Percentiles rank a stretch among this genome's conserved stretches.
phyloP scores from a whole-genome alignment of 2,888 invertebrate species.

The Geophilus truncorum region DNA sequence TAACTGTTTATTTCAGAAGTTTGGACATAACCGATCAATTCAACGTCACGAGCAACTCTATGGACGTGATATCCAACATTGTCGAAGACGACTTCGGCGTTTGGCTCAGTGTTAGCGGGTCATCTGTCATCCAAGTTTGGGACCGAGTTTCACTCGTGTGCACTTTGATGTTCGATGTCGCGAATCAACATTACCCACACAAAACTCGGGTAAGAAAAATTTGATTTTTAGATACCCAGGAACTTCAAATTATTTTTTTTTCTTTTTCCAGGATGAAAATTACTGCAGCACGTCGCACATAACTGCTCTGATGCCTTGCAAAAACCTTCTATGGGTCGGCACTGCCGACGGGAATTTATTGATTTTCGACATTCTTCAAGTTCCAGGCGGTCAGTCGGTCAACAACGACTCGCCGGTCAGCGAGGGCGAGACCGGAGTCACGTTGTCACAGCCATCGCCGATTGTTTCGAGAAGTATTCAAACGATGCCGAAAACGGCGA shows the following conservation, averaged over 20 bases:
- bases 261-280: constrained; percentile 42
- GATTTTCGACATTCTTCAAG: constrained; percentile 44
- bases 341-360: constrained; percentile 52
- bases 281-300: constrained; percentile 47
- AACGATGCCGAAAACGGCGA: background rate
- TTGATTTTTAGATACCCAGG: too few relatives aligned
- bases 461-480: background rate
- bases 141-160: constrained; percentile 49
- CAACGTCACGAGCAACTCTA: constrained; percentile 51
- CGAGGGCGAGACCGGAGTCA: background rate
- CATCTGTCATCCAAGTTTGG: constrained; percentile 54
- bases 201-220: constrained; percentile 42
- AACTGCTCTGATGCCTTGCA: constrained; percentile 48
- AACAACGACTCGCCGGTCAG: background rate
- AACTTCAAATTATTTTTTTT: background rate
- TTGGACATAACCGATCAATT: constrained; percentile 49
- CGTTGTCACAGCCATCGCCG: background rate
- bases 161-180: constrained; percentile 52
- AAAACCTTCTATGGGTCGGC: constrained; percentile 51
- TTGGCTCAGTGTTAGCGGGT: constrained; percentile 52
- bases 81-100: constrained; percentile 49
- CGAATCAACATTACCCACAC: constrained; percentile 40
- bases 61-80: constrained; percentile 51
- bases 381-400: too few relatives aligned
- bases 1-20: constrained; percentile 47